Evolutionary conservation across 2,797 vertebrate genomes (phyloP).

Genomic region (Dendrocincla fuliginosa): DNA sequence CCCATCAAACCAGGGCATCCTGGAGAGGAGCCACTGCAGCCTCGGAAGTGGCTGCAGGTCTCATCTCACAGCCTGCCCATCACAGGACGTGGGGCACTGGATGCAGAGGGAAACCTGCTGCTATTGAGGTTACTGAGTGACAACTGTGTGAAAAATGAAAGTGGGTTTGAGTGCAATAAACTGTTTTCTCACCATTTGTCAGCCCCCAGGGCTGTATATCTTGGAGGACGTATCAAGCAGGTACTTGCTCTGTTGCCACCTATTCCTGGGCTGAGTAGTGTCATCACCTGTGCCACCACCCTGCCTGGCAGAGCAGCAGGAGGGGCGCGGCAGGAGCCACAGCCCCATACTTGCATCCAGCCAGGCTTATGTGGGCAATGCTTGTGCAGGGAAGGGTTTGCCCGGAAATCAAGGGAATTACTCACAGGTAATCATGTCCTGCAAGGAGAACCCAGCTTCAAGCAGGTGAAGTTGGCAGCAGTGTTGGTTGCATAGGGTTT

Average conservation of each 20-base stretch:
- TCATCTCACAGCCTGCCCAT: not conserved
- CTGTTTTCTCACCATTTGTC: accelerated
- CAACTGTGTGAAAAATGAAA: accelerated
- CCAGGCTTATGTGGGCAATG: accelerated
- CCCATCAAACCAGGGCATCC: not conserved
- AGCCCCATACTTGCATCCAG: not conserved
- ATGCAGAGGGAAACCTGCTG: not conserved
- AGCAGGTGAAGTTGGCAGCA: not conserved
- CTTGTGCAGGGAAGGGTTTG: not conserved
- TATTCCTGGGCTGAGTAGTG: not conserved
- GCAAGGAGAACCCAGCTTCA: not conserved
- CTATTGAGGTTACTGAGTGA: not conserved
- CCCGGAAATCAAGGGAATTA: not conserved
- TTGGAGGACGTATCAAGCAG: not conserved
- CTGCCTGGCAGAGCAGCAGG: not conserved
- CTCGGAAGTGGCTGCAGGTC: not conserved
- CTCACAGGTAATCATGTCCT: not conserved
- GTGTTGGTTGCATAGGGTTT: not conserved
- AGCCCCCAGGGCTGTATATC: not conserved
- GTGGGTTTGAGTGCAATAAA: not conserved
- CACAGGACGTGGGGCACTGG: accelerated
- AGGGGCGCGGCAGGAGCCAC: accelerated
- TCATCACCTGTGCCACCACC: accelerated
- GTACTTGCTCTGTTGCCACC: not conserved
- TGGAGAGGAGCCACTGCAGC: not conserved